Evolutionary conservation across 2,797 vertebrate genomes (phyloP), one percentile per base, ranked within the genome.

Genomic region (Phataginus tetradactyla): DNA sequence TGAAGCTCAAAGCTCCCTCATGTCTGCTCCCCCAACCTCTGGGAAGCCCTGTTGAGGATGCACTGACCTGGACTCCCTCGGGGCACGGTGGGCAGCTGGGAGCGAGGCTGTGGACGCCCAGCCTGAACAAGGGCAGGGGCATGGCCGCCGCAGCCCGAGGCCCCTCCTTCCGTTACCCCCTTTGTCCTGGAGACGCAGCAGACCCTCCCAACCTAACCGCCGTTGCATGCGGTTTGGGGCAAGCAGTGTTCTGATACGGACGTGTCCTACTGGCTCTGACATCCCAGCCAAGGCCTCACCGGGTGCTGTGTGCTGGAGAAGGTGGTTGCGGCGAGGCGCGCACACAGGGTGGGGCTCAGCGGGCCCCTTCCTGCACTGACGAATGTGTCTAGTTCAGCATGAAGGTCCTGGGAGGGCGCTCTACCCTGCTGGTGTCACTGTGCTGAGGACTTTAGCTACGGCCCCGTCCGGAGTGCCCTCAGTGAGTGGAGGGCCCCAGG

Each of bases 81-180:
- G 63, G 29, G 29, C 25, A 37, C 3, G 5, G 11, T 14, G 71
- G 71, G 4, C 6, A n/a, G 55, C 27, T 4, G 27, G 9, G 3
- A n/a, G 42, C 7, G 42, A 13, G 11, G 66, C 17, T 12, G 17
- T 32, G 14, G 27, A 17, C 66, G 8, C 7, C n/a, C 25, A 64
- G 72, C 51, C 51, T 8, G 20, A 32, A 15, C 51, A 8, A 1
- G 29, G 45, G 4, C 9, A 4, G 23, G 18, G 23, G 11, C 68
- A 9, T 2, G 18, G 39, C 39, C 3, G 1, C 13, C 2, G n/a
- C 3, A 5, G 29, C 5, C 4, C 7, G 14, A 69, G 51, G 63
- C 29, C 25, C 25, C 27, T 32, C 9, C 57, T 45, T 21, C 15
- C 27, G 10, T 21, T 2, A 1, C 0, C 34, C 23, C 68, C 5